Conservation (phyloP, 2,888 invertebrate genomes). For the Philereme transversata region DNA sequence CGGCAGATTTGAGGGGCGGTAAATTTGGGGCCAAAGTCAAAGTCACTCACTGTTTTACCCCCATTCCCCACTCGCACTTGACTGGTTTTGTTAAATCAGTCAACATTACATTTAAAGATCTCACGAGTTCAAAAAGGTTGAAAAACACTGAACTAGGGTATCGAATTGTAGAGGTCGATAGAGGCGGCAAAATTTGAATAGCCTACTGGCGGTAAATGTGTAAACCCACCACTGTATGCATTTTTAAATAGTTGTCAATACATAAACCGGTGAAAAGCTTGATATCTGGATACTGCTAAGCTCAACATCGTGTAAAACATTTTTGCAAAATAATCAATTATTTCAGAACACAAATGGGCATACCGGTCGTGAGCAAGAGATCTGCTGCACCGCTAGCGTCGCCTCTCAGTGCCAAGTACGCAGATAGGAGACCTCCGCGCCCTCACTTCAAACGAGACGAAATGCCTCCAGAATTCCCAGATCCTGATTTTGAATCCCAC, state of each 20-base stretch:
- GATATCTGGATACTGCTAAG: neutral
- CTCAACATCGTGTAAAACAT: neutral
- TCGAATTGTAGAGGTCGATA: too few species aligned
- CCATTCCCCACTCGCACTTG: too few species aligned
- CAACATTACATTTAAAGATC: too few species aligned
- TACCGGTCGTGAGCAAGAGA: slow-evolving; percentile 68
- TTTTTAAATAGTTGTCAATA: neutral
- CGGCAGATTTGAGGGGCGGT: too few species aligned
- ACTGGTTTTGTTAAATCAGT: too few species aligned
- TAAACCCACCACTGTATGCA: too few species aligned
- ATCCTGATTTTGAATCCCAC: slow-evolving; percentile 44
- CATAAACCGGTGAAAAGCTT: neutral
- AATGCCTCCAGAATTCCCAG: slow-evolving; percentile 45
- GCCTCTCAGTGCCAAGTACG: slow-evolving; percentile 23
- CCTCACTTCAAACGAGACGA: slow-evolving; percentile 55
- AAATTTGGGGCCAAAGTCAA: too few species aligned
- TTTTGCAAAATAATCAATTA: neutral
- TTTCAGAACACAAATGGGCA: slow-evolving; percentile 77
- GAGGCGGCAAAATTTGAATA: too few species aligned
- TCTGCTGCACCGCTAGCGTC: slow-evolving; percentile 41
- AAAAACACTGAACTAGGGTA: too few species aligned
- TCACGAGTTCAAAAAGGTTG: too few species aligned
- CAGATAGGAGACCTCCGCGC: slow-evolving; percentile 34
- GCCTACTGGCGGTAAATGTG: too few species aligned
- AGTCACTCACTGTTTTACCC: too few species aligned